Percentiles rank a stretch among this genome's conserved stretches.
These are phyloP conservation scores for Leptopilina clavipes DNA, from an alignment of 1,140 invertebrate species.

Conservation along the genomic window DNA sequence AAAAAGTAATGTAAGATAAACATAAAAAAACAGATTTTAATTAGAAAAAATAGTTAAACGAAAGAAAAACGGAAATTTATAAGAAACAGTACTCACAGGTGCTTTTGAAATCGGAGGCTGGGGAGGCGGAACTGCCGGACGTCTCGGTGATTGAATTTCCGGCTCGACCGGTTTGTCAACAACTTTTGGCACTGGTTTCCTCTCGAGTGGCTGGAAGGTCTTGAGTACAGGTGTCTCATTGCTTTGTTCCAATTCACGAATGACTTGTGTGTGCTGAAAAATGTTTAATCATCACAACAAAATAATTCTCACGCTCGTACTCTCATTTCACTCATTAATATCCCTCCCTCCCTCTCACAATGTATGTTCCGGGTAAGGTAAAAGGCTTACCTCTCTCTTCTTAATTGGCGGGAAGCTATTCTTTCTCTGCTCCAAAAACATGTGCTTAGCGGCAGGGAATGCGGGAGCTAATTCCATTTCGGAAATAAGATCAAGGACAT, in stretches of 20 bases:
- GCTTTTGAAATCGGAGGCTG: conserved; percentile 73
- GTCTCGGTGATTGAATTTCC: conserved; percentile 72
- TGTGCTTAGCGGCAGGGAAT: conserved; percentile 83
- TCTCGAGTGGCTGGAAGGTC: conserved; percentile 73
- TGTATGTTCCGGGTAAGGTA: background rate
- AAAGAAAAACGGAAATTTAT: background rate
- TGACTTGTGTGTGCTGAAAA: conserved; percentile 68
- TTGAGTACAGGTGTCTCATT: conserved; percentile 70
- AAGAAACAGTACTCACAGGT: conserved; percentile 57
- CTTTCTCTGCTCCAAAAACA: conserved; percentile 77
- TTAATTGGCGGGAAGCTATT: conserved; percentile 73
- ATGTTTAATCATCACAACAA: conserved; percentile 58
- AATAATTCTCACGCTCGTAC: conserved; percentile 64
- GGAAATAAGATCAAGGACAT: conserved; percentile 91
- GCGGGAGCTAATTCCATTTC: conserved; percentile 94
- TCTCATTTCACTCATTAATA: conserved; percentile 61
- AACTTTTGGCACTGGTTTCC: conserved; percentile 68
- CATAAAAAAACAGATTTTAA: background rate
- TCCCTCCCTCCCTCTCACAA: background rate
- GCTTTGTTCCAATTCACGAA: conserved; percentile 70
- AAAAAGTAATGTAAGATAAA: too few relatives aligned
- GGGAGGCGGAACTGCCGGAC: conserved; percentile 76
- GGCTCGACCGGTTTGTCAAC: conserved; percentile 70
- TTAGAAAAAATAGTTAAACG: background rate
- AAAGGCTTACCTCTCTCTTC: conserved; percentile 68